Base-by-base conservation (phyloP, 2,888 invertebrate species). In the Xestia ashworthii region DNA sequence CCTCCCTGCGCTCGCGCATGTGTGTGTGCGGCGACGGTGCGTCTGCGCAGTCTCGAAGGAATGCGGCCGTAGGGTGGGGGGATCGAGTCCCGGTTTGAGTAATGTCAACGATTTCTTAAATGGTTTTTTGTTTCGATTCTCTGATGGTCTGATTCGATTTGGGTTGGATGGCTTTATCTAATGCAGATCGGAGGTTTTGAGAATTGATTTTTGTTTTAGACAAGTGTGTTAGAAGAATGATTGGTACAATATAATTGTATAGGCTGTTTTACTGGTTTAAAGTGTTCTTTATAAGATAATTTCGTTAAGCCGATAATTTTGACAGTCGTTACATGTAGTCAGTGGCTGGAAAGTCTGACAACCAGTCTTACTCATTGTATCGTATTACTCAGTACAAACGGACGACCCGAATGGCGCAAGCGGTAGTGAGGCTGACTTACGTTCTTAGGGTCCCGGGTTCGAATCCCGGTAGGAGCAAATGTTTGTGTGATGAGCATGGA, bases 31-130 rank as follows among this genome's bases (percentile, higher is more conserved):
- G 95, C 95, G 95, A 89, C 95, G 92, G 81, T 74, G 83, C 90
- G 95, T 95, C 95, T 95, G 92, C 88, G 81, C 82, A 83, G 86
- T 84, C 87, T 85, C 90, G 78, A 80, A 83, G 95, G 95, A 95
- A 95, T 95, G 95, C 89, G 91, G 93, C 91, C 89, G 81, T 78
- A 82, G 87, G 73, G 78, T 41, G 86, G 81, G 53, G 80, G 38
- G 84, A 79, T 82, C 72, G 68, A 76, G 78, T 86, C 89, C 88
- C 79, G 77, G 79, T 72, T 83, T 80, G 87, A 88, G 76, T 84
- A 74, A 88, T 88, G 87, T 85, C 84, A 83, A 80, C 86, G 85
- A 84, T 87, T 86, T 87, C 84, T 78, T 84, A 76, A 87, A 87
- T 78, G 72, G 70, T 73, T 88, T 88, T 88, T 88, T 87, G 84